A percentile compares a stretch with the other conserved stretches of the same genome.
phyloP scores from a whole-genome alignment of 1,140 invertebrate genomes.

The Dermatophagoides farinae region DNA sequence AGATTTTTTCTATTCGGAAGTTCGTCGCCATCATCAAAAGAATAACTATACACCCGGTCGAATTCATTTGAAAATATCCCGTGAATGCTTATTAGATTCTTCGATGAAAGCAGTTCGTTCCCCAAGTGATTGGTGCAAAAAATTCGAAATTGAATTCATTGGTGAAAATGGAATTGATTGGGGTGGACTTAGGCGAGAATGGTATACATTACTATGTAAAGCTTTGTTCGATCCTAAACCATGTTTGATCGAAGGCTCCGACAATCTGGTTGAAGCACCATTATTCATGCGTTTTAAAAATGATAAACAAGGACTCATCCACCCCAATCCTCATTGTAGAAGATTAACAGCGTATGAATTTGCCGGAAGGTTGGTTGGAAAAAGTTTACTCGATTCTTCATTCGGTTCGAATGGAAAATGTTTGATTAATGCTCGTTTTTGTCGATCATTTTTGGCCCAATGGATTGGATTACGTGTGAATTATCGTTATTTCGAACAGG shows the following conservation, averaged over 20 bases:
- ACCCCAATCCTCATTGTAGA: slow-evolving; percentile 57
- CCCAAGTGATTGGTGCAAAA: slow-evolving; percentile 68
- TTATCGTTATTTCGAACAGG: slow-evolving; percentile 90
- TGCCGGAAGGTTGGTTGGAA: slow-evolving; percentile 79
- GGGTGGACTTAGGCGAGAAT: slow-evolving; percentile 74
- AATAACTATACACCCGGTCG: slow-evolving; percentile 42
- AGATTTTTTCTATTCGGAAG: slow-evolving; percentile 81
- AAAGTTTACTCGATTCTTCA: slow-evolving; percentile 75
- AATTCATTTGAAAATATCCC: slow-evolving; percentile 51
- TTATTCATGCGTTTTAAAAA: slow-evolving; percentile 68
- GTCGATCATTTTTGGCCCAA: slow-evolving; percentile 78
- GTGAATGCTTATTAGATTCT: slow-evolving; percentile 56
- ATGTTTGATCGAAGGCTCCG: not conserved
- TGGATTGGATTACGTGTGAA: slow-evolving; percentile 75
- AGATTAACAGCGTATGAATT: slow-evolving; percentile 81
- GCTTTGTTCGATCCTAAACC: slow-evolving; percentile 53
- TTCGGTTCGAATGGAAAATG: slow-evolving; percentile 66
- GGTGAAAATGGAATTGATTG: slow-evolving; percentile 86
- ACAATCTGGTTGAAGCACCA: slow-evolving; percentile 40
- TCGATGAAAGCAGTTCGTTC: slow-evolving; percentile 53
- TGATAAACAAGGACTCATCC: slow-evolving; percentile 39
- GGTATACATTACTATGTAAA: slow-evolving; percentile 73
- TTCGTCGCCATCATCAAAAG: slow-evolving; percentile 60
- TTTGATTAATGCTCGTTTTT: slow-evolving; percentile 67
- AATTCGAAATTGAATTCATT: slow-evolving; percentile 74